Evolutionary conservation across 2,113 vertebrate species (phyloP), one percentile per base, ranked within the genome.

Genomic region (Orientallactaga bullata): DNA sequence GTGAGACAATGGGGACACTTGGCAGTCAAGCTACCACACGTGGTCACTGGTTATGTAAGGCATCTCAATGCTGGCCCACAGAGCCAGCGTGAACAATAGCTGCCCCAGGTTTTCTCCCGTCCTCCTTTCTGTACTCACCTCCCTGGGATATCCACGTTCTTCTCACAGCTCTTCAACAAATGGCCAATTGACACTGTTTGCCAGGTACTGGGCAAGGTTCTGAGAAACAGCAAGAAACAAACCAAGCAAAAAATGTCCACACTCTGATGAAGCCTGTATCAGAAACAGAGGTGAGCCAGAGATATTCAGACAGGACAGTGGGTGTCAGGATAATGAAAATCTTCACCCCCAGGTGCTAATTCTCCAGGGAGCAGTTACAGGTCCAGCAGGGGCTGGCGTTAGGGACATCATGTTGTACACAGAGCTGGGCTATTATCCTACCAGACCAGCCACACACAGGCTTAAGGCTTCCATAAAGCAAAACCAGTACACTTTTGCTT

Each of bases 351-450:
- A 66, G 69, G 66, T 7, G 28, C 12, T 81, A 23, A 80, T 26
- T 78, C 26, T 39, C 9, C 20, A 81, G 16, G 9, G 30, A 21
- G 85, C 78, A 85, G 18, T 9, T 20, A 5, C 65, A 69, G 26
- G n/a, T 32, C 68, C 90, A 84, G 20, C 1, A 17, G 3, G 0
- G 42, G 23, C 24, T 28, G 4, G 20, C 9, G 2, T 16, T 58
- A 1, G 28, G 8, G 73, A 85, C 7, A 35, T 35, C 2, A 0
- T 9, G 20, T 60, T n/a, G 23, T 1, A n/a, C 32, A n/a, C 7
- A 0, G 3, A n/a, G 30, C 80, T 28, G 3, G 42, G 24, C 23
- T 20, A 20, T 60, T 39, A 26, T 81, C 74, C 26, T 82, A 69
- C 26, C 32, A 81, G 42, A 13, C 20, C 73, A 63, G 76, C 55